phyloP scores from a whole-genome alignment of 1,140 invertebrate genomes.

The Drosophila oshimai region DNA sequence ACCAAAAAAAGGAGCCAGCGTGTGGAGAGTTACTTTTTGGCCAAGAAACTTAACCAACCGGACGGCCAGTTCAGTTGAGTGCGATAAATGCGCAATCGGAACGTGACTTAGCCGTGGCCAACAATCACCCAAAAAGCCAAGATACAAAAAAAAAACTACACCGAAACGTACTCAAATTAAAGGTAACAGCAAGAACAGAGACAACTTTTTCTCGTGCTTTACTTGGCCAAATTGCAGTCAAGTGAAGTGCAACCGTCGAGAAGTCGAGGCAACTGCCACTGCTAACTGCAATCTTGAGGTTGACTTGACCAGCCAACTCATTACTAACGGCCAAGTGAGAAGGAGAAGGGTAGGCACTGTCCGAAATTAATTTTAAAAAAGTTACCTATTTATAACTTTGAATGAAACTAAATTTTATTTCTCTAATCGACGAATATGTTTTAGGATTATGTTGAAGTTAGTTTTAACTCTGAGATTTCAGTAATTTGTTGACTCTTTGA shows the following conservation, averaged over 20 bases:
- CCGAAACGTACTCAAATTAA: slow-evolving; percentile 49
- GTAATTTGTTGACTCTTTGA: no score
- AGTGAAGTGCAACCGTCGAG: slow-evolving; percentile 44
- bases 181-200: slow-evolving; percentile 53
- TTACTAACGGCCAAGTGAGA: not conserved
- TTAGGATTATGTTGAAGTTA: no score
- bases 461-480: no score
- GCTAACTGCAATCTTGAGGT: slow-evolving; percentile 12
- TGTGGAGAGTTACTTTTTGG: slow-evolving; percentile 13
- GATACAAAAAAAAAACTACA: slow-evolving; percentile 19
- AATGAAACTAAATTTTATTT: no score
- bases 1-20: slow-evolving; percentile 24
- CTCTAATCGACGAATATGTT: no score
- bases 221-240: slow-evolving; percentile 47
- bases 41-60: slow-evolving; percentile 54
- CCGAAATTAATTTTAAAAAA: not conserved
- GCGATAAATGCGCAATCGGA: slow-evolving; percentile 41
- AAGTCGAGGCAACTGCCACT: slow-evolving; percentile 43
- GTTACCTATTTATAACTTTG: not conserved
- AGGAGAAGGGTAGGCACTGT: not conserved
- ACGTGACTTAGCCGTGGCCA: slow-evolving; percentile 59
- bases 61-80: slow-evolving; percentile 41
- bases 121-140: slow-evolving; percentile 51
- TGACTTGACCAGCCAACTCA: slow-evolving; percentile 20
- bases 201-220: slow-evolving; percentile 27